Evolutionary conservation across 1,140 invertebrate species (phyloP).

Genomic region (Samia ricini): DNA sequence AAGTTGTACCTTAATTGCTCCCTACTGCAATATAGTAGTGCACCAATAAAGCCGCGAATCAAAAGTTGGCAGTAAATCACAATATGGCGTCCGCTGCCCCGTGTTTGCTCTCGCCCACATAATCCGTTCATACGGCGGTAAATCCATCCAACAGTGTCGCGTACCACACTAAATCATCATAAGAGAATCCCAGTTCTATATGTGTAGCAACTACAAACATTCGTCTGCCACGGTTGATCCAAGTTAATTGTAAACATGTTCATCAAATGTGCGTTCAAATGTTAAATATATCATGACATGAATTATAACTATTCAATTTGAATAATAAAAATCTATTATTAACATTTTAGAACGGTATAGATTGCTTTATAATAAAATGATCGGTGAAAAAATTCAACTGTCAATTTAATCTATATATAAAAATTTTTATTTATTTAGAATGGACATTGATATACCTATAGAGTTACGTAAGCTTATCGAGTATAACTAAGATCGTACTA

Average conservation of each 20-base stretch:
- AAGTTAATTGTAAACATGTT: background rate
- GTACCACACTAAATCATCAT: constrained; percentile 73
- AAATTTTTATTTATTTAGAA: too few relatives aligned
- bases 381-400: too few relatives aligned
- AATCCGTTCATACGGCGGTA: constrained; percentile 74
- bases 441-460: too few relatives aligned
- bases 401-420: too few relatives aligned
- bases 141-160: constrained; percentile 71
- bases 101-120: constrained; percentile 76
- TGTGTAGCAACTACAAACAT: constrained; percentile 35
- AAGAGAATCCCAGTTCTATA: constrained; percentile 60
- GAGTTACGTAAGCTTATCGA: too few relatives aligned
- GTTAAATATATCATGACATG: constrained; percentile 21
- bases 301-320: too few relatives aligned
- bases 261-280: background rate
- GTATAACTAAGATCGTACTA: constrained; percentile 46
- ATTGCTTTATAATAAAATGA: too few relatives aligned
- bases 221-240: constrained; percentile 13
- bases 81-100: constrained; percentile 69
- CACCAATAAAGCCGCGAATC: constrained; percentile 68
- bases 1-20: constrained; percentile 29
- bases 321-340: too few relatives aligned
- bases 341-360: too few relatives aligned
- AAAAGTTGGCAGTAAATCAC: constrained; percentile 71
- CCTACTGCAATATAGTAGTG: constrained; percentile 26